Conservation (phyloP, 2,797 vertebrate species). For the Sarcoramphus papa region DNA sequence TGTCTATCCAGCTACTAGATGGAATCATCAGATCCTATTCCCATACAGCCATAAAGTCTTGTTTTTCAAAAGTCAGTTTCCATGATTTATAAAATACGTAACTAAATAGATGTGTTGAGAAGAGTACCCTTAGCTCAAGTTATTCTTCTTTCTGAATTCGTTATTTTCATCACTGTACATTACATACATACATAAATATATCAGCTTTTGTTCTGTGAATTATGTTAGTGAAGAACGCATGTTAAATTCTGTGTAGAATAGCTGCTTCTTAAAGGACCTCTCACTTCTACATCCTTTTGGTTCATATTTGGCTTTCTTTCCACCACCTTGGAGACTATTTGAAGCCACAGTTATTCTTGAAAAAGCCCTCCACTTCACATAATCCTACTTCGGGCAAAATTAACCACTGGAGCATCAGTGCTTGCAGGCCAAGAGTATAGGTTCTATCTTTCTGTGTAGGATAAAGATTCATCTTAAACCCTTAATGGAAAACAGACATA, state of each 20-base stretch:
- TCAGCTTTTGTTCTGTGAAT: background rate
- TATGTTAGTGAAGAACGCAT: background rate
- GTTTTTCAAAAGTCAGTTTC: background rate
- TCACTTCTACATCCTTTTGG: background rate
- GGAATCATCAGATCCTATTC: background rate
- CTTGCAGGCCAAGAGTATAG: background rate
- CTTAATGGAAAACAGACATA: background rate
- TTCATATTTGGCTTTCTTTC: background rate
- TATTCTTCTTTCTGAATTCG: background rate
- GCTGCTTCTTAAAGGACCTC: background rate
- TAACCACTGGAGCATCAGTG: background rate
- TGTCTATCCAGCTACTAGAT: background rate
- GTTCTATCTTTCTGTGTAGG: background rate
- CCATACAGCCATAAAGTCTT: background rate
- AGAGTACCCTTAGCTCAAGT: background rate
- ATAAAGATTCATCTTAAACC: background rate
- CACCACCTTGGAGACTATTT: background rate
- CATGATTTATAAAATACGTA: background rate
- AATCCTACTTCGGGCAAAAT: background rate
- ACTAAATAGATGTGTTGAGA: background rate
- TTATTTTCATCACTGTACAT: background rate
- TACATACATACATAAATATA: background rate
- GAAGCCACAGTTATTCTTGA: background rate
- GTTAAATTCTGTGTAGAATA: background rate
- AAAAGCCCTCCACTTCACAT: background rate